Conservation (phyloP, 2,888 invertebrate genomes). For the Tromatobia lineatoria region DNA sequence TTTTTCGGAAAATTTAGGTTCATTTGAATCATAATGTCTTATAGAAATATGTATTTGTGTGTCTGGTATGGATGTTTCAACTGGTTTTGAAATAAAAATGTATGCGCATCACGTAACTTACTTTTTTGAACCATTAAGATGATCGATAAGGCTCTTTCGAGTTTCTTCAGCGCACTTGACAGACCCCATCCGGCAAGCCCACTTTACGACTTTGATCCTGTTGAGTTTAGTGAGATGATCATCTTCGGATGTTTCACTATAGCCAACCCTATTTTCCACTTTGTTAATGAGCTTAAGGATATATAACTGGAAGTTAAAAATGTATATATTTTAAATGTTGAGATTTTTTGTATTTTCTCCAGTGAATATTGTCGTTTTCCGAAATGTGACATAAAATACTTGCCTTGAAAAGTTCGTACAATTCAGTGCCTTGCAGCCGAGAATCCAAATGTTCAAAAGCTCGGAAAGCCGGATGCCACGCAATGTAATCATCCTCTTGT, state of each 20-base stretch:
- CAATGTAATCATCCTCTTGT: conserved; percentile 88
- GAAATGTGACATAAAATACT: not conserved
- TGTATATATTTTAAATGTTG: not conserved
- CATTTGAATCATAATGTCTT: no score
- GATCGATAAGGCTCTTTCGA: conserved; percentile 50
- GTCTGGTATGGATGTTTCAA: no score
- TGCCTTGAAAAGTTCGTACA: conserved; percentile 86
- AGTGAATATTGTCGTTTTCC: not conserved
- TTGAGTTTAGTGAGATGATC: conserved; percentile 76
- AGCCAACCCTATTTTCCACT: conserved; percentile 77
- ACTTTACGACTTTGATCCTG: conserved; percentile 77
- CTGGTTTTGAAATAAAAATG: no score
- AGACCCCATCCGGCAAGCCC: conserved; percentile 84
- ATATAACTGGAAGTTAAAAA: conserved; percentile 73
- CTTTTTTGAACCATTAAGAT: conserved; percentile 57
- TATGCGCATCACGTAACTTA: conserved; percentile 28
- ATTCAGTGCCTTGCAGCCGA: conserved; percentile 86
- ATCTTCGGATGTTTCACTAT: conserved; percentile 73
- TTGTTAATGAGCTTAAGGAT: conserved; percentile 73
- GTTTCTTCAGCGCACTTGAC: conserved; percentile 82
- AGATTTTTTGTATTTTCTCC: not conserved
- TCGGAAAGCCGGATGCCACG: conserved; percentile 89
- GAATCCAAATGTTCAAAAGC: conserved; percentile 85
- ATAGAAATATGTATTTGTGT: no score
- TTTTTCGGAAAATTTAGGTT: no score